phyloP scores from a whole-genome alignment of 2,113 vertebrate species.

The Xenopus borealis region DNA sequence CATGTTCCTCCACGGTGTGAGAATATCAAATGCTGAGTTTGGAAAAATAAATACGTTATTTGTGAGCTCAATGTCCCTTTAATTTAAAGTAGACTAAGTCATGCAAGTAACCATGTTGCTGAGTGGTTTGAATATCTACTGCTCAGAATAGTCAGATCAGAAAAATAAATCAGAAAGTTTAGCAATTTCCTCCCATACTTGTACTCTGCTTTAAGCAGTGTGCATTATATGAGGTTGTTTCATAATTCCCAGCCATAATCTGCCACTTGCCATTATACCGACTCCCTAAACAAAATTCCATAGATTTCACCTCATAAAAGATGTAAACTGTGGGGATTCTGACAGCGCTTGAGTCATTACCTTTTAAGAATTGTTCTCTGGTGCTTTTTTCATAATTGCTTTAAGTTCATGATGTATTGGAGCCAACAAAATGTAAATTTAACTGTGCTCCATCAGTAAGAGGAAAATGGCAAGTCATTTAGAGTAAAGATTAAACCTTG shows the following conservation, averaged over 20 bases:
- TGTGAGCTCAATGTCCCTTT: too few species aligned
- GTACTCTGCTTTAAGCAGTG: too few species aligned
- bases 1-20: too few species aligned
- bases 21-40: too few species aligned
- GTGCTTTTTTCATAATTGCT: conserved; percentile 35
- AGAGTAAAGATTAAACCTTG: conserved; percentile 39
- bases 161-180: too few species aligned
- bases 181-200: too few species aligned
- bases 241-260: background rate
- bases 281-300: conserved; percentile 26
- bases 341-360: conserved; percentile 29
- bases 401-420: conserved; percentile 37
- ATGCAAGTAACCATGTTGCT: too few species aligned
- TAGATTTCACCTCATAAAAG: conserved; percentile 35
- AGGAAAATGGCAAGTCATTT: conserved; percentile 37
- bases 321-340: conserved; percentile 9
- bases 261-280: conserved; percentile 26
- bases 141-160: too few species aligned
- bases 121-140: too few species aligned
- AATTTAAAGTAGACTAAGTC: too few species aligned
- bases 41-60: too few species aligned
- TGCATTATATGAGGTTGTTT: background rate
- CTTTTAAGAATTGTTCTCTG: conserved; percentile 35
- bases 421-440: conserved; percentile 44
- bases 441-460: conserved; percentile 33